Conservation (phyloP, 2,888 invertebrate species). For the Limulus polyphemus region DNA sequence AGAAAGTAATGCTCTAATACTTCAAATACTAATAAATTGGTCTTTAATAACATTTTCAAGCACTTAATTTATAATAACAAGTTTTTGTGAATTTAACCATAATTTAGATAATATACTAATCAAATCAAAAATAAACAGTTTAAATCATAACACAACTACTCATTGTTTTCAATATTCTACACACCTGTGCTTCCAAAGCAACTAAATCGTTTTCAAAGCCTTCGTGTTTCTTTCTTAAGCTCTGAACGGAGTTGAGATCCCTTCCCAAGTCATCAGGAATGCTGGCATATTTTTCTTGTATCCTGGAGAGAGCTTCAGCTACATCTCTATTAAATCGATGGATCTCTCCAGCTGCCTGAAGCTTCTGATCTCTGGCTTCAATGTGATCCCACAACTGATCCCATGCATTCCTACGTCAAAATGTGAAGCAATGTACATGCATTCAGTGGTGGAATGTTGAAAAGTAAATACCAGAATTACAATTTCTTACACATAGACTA, state of each 20-base stretch:
- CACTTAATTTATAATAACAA: constrained; percentile 5
- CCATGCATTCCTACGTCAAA: constrained; percentile 50
- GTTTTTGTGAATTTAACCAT: not conserved
- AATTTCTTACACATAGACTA: too few species aligned
- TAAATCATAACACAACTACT: too few species aligned
- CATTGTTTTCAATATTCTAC: too few species aligned
- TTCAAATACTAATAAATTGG: too few species aligned
- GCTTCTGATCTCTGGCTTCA: constrained; percentile 66
- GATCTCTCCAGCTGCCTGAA: constrained; percentile 90
- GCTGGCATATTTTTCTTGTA: constrained; percentile 75
- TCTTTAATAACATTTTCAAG: too few species aligned
- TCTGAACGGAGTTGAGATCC: constrained; percentile 72
- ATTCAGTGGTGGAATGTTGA: not conserved
- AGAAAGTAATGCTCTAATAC: too few species aligned
- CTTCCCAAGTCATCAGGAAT: constrained; percentile 61
- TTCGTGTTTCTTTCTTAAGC: constrained; percentile 73
- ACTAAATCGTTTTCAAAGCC: constrained; percentile 85
- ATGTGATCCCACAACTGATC: constrained; percentile 73
- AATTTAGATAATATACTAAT: constrained; percentile 1
- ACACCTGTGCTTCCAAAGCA: constrained; percentile 74
- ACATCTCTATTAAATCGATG: constrained; percentile 95
- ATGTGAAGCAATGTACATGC: constrained; percentile 27
- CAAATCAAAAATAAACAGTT: constrained; percentile 30
- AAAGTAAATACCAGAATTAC: constrained; percentile 4
- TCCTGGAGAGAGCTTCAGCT: constrained; percentile 74